Base-by-base conservation (phyloP, 1,140 invertebrate species). In the Oscheius sp. region DNA sequence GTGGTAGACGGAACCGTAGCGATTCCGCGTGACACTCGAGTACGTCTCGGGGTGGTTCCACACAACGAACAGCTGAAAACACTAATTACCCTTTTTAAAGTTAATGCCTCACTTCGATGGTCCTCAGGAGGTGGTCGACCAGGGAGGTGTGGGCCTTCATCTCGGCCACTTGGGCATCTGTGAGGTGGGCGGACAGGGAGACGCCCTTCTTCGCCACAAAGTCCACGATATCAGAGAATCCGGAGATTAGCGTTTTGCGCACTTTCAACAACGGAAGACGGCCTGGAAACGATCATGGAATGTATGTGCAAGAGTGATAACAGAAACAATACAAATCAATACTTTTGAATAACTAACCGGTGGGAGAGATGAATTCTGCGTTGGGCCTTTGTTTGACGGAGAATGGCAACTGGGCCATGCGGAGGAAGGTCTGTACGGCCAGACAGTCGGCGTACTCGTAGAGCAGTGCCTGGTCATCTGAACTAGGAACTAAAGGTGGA, bases 331-430 rank as follows among this genome's bases (percentile, higher is more conserved):
- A 55, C 23, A 26, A 23, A 13, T 20, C 7, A 7, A 55, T 55
- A 13, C 58, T 62, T 58, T 49, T 58, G 78, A 42, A 59, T 45
- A 49, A 36, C 69, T 77, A 85, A 89, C 89, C 92, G 23, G 92
- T 91, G 0, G 95, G 95, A 0, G 94, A 96, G 92, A 97, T 97
- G 78, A 91, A 91, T 83, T 96, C 93, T 0, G 94, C 94, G 87
- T 97, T 97, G 68, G 90, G 89, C 80, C 91, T 87, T 75, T 91
- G 90, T 76, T 92, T 86, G 10, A 88, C 78, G 34, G 80, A 74
- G 77, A 86, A 95, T 15, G 92, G 89, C 1, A 97, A 86, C 64
- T 90, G 89, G 82, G 92, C 93, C 92, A 97, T 97, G 87, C 93
- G 92, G 0, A 98, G 86, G 85, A 92, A 97, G 3, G 94, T 91